Conservation (phyloP, 2,888 invertebrate genomes). For the Athalia cordata region DNA sequence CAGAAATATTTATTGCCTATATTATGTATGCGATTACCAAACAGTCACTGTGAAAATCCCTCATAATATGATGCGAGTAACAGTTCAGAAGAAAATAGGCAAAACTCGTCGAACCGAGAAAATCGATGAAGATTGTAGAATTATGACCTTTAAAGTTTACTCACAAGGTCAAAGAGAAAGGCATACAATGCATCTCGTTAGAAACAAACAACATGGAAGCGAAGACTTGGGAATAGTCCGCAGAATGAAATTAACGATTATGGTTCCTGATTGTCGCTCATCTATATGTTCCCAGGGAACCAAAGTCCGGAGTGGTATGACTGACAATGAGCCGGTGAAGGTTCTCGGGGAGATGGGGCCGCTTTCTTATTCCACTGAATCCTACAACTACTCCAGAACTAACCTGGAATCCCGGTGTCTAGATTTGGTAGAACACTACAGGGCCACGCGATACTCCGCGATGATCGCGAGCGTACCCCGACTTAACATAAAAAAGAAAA, state of each 20-base stretch:
- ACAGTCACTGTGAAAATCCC: too few relatives aligned
- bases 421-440: neutral
- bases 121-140: too few relatives aligned
- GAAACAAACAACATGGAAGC: too few relatives aligned
- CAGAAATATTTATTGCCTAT: too few relatives aligned
- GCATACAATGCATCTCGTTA: too few relatives aligned
- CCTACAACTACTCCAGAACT: conserved; percentile 9
- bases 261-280: conserved; percentile 42
- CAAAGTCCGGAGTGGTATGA: conserved; percentile 50
- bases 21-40: too few relatives aligned
- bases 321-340: conserved; percentile 45
- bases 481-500: conserved; percentile 12
- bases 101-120: too few relatives aligned
- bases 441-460: neutral
- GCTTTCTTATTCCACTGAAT: conserved; percentile 37
- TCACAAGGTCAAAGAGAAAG: too few relatives aligned
- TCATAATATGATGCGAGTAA: too few relatives aligned
- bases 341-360: conserved; percentile 53
- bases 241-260: neutral
- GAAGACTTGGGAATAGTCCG: neutral
- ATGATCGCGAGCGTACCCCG: neutral
- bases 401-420: conserved; percentile 20
- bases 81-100: too few relatives aligned
- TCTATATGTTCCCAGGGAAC: conserved; percentile 61
- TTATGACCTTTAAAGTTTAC: too few relatives aligned